A percentile compares a stretch with the other conserved stretches of the same genome.
phyloP scores from a whole-genome alignment of 1,140 invertebrate species.

The Berghia stephanieae region DNA sequence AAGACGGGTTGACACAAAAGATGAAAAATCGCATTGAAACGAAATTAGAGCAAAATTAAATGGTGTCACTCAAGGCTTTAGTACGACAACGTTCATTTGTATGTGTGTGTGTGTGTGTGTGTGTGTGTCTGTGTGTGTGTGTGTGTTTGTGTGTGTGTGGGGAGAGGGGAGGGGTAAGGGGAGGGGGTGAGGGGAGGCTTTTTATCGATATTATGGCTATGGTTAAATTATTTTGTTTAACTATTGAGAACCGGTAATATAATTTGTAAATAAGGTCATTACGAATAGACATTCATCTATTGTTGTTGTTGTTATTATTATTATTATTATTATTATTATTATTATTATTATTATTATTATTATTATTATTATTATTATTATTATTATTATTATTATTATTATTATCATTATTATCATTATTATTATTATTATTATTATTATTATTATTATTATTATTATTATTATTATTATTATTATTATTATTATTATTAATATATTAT shows the following conservation, averaged over 20 bases:
- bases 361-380: not conserved
- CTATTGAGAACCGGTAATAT: not conserved
- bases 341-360: not conserved
- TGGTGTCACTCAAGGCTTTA: too few relatives aligned
- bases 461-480: not conserved
- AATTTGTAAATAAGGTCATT: too few relatives aligned
- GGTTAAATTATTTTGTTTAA: not conserved
- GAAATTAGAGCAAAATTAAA: too few relatives aligned
- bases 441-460: constrained; percentile 8
- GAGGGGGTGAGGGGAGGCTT: too few relatives aligned
- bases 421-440: not conserved
- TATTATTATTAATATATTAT: not conserved
- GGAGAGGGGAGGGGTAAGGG: too few relatives aligned
- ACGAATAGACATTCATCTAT: too few relatives aligned
- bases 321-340: not conserved
- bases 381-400: not conserved
- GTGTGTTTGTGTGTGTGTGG: too few relatives aligned
- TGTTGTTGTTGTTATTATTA: not conserved
- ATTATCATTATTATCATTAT: not conserved
- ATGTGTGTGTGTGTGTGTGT: too few relatives aligned
- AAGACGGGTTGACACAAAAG: too few relatives aligned
- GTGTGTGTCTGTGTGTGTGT: too few relatives aligned
- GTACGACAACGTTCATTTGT: too few relatives aligned
- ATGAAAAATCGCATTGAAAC: too few relatives aligned
- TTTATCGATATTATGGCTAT: not conserved